These are phyloP conservation scores for Donacobius atricapilla DNA, from an alignment of 2,113 vertebrate species.

Conservation along the genomic window DNA sequence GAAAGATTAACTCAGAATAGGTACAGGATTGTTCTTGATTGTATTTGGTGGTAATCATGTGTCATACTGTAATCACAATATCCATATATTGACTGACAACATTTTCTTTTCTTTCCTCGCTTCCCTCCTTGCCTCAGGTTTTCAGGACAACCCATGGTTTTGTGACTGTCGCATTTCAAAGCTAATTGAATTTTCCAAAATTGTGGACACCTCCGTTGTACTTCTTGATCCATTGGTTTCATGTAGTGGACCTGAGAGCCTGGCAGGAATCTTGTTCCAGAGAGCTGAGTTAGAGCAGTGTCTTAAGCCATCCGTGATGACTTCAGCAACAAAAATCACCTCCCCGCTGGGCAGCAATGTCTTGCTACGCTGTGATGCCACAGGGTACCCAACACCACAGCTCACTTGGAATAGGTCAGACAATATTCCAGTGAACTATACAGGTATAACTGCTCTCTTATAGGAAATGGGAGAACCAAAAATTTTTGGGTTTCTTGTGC, in stretches of 20 bases:
- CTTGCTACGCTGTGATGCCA: slow-evolving; percentile 89
- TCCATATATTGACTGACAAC: background rate
- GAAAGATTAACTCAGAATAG: background rate
- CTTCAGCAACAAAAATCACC: slow-evolving; percentile 92
- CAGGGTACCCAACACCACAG: slow-evolving; percentile 86
- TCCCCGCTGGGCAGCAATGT: slow-evolving; percentile 90
- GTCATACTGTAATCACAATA: background rate
- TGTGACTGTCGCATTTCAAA: slow-evolving; percentile 96
- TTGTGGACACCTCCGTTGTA: slow-evolving; percentile 71
- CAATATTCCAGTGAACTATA: slow-evolving; percentile 78
- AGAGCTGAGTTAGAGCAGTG: slow-evolving; percentile 89
- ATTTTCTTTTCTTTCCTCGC: background rate
- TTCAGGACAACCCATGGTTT: slow-evolving; percentile 96
- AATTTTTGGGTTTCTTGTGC: background rate
- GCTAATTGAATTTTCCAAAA: slow-evolving; percentile 89
- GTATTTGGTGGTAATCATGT: background rate
- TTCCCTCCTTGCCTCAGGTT: slow-evolving; percentile 71
- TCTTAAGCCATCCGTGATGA: slow-evolving; percentile 89
- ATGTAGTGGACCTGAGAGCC: slow-evolving; percentile 85
- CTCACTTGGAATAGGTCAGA: slow-evolving; percentile 84
- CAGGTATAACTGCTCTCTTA: slow-evolving; percentile 76
- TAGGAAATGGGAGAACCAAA: background rate
- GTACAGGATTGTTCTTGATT: background rate
- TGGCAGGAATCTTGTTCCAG: slow-evolving; percentile 87
- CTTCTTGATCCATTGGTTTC: slow-evolving; percentile 85